phyloP scores from a whole-genome alignment of 1,140 invertebrate species.

The Aphis craccivora region DNA sequence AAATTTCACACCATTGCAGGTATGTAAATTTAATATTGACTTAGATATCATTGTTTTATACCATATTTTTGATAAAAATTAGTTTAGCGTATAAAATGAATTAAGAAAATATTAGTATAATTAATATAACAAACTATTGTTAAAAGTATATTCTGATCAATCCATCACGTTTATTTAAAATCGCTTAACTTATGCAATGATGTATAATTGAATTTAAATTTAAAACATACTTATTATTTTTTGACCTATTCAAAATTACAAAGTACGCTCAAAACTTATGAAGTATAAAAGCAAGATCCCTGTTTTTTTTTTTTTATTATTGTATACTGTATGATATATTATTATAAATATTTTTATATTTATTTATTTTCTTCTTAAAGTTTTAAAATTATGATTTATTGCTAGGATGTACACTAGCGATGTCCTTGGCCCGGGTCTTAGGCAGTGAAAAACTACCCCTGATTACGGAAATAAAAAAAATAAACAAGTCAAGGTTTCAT shows the following conservation, averaged over 20 bases:
- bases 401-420: neutral
- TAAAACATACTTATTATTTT: neutral
- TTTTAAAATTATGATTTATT: neutral
- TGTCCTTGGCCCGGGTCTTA: conserved; percentile 16
- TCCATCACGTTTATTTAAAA: neutral
- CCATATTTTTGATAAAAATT: neutral
- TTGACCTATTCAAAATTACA: neutral
- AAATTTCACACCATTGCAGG: neutral
- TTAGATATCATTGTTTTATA: neutral
- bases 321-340: neutral
- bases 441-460: conserved; percentile 17
- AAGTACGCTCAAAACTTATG: neutral
- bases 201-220: neutral
- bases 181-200: neutral
- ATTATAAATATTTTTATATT: neutral
- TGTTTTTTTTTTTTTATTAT: neutral
- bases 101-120: neutral
- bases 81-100: neutral
- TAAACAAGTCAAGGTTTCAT: conserved; percentile 40
- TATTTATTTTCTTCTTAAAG: neutral
- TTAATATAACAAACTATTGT: neutral
- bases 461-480: conserved; percentile 44
- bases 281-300: neutral
- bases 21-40: neutral
- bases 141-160: neutral